Percentiles rank a stretch among this genome's conserved stretches.
Evolutionary conservation across 2,113 vertebrate genomes (phyloP).

Genomic region (Channa argus): DNA sequence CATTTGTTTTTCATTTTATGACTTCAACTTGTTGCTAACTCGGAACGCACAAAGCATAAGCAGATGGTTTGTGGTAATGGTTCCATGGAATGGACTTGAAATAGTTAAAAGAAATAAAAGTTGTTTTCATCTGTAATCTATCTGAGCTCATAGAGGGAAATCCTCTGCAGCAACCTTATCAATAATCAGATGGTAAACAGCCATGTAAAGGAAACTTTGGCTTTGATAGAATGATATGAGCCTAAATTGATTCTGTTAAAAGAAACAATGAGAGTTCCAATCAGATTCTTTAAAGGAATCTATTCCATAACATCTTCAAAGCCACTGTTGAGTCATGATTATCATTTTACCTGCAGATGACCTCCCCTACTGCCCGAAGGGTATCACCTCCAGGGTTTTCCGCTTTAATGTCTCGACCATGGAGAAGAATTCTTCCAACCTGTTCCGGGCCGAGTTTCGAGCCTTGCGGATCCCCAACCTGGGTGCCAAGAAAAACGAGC

Average conservation of each 20-base stretch:
- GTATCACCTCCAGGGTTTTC: conserved; percentile 94
- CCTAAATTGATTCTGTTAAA: conserved; percentile 29
- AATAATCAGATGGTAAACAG: conserved; percentile 58
- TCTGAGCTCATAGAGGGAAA: conserved; percentile 28
- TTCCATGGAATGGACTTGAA: conserved; percentile 48
- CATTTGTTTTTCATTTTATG: conserved; percentile 85
- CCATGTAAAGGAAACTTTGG: conserved; percentile 9
- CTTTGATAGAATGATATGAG: conserved; percentile 43
- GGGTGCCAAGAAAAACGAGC: conserved; percentile 90
- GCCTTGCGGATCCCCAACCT: conserved; percentile 91
- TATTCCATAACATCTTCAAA: conserved; percentile 31
- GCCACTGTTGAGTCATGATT: conserved; percentile 49
- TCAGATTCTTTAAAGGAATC: conserved; percentile 11
- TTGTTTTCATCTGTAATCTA: conserved; percentile 49
- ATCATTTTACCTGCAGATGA: conserved; percentile 86
- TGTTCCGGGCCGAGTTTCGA: conserved; percentile 96
- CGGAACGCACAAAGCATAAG: conserved; percentile 74
- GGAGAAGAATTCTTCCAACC: conserved; percentile 96
- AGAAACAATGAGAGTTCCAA: conserved; percentile 21
- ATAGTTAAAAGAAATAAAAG: conserved; percentile 23
- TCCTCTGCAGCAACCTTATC: conserved; percentile 37
- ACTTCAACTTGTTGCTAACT: conserved; percentile 82
- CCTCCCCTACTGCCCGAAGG: conserved; percentile 90
- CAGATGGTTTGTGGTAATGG: conserved; percentile 74
- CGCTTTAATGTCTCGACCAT: conserved; percentile 95